Percentiles rank a stretch among this genome's conserved stretches.
Evolutionary conservation across 2,797 vertebrate genomes (phyloP).

Genomic region (Melanotaenia boesemani): DNA sequence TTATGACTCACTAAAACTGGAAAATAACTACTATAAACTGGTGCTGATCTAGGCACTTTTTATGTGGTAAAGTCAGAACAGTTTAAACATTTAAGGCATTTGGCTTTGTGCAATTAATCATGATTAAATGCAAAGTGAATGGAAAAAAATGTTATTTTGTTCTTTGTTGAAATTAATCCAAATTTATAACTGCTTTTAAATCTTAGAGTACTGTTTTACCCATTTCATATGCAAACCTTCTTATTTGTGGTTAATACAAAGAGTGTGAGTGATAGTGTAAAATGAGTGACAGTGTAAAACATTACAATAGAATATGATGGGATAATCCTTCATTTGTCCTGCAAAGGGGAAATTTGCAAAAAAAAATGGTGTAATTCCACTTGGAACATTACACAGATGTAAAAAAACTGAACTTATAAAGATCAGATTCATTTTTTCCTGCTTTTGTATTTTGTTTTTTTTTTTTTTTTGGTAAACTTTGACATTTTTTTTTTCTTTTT

Average conservation of each 20-base stretch:
- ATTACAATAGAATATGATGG: background rate
- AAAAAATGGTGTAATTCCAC: background rate
- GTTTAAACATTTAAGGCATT: background rate
- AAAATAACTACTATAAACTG: background rate
- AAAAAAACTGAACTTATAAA: too few relatives aligned
- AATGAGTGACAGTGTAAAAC: background rate
- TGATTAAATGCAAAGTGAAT: background rate
- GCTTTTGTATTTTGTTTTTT: fast-evolving
- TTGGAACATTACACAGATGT: background rate
- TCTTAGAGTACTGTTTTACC: background rate
- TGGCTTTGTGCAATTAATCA: background rate
- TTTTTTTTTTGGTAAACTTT: too few relatives aligned
- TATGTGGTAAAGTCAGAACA: background rate
- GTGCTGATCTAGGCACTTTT: background rate
- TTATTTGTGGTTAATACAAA: background rate
- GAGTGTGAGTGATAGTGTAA: background rate
- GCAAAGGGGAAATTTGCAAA: background rate
- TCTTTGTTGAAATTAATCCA: background rate
- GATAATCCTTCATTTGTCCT: background rate
- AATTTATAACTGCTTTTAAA: background rate
- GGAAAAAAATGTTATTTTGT: background rate
- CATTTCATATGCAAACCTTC: background rate
- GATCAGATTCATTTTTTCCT: background rate
- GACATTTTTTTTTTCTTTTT: background rate
- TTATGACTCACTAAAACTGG: background rate